phyloP scores from a whole-genome alignment of 2,797 vertebrate species.

The Paramormyrops hopkinsi region DNA sequence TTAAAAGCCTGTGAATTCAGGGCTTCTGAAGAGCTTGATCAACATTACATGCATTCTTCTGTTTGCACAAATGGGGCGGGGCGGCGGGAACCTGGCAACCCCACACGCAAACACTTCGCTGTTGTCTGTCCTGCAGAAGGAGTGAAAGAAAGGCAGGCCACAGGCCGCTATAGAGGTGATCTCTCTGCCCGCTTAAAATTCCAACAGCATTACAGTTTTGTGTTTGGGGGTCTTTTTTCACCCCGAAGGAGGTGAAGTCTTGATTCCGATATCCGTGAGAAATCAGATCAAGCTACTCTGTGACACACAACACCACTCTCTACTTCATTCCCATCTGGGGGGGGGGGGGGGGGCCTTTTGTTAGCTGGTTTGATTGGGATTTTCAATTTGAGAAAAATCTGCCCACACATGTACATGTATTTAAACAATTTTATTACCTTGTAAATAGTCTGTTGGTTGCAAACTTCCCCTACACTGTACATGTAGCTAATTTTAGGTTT shows the following conservation, averaged over 20 bases:
- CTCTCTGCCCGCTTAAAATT: background rate
- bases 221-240: background rate
- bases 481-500: background rate
- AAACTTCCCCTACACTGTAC: background rate
- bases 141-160: background rate
- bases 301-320: conserved; percentile 2
- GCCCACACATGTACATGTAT: background rate
- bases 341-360: background rate
- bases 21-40: background rate
- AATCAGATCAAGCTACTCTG: conserved; percentile 25
- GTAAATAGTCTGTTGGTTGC: background rate
- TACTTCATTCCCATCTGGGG: conserved; percentile 17
- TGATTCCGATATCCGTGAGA: conserved; percentile 13
- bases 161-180: background rate
- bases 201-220: background rate
- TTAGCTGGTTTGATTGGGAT: background rate
- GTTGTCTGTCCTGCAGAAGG: background rate
- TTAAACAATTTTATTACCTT: background rate
- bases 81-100: background rate
- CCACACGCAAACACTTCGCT: background rate
- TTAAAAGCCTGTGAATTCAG: background rate
- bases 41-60: background rate
- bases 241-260: background rate
- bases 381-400: background rate
- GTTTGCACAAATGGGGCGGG: background rate